phyloP scores from a whole-genome alignment of 2,113 vertebrate species.

The Neoarius graeffei region DNA sequence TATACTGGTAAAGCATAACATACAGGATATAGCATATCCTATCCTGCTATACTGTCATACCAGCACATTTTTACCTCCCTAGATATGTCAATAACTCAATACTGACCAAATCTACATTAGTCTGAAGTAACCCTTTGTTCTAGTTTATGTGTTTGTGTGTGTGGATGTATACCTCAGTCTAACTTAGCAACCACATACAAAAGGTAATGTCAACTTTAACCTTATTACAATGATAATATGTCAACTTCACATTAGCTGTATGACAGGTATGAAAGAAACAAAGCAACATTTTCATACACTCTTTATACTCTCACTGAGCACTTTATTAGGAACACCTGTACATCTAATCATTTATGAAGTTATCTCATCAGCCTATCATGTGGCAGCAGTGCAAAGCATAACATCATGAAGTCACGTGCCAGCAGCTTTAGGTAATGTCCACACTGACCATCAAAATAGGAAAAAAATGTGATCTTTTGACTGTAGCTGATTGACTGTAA shows the following conservation, averaged over 20 bases:
- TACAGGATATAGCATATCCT: not conserved
- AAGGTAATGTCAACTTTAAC: not conserved
- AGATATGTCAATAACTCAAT: not conserved
- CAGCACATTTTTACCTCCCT: not conserved
- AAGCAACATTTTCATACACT: not conserved
- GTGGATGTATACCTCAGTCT: not conserved
- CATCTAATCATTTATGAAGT: too few species aligned
- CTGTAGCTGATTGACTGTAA: too few species aligned
- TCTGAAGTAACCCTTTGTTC: not conserved
- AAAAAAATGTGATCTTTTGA: too few species aligned
- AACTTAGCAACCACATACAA: not conserved
- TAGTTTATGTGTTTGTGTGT: not conserved
- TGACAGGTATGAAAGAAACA: not conserved
- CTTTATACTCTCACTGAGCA: not conserved
- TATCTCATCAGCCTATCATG: too few species aligned
- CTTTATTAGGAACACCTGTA: not conserved
- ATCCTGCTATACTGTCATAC: not conserved
- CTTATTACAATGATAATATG: too few species aligned
- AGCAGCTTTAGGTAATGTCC: too few species aligned
- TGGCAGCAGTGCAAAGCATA: too few species aligned
- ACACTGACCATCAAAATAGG: too few species aligned
- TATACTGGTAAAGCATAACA: not conserved
- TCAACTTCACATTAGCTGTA: not conserved
- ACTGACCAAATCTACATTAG: not conserved
- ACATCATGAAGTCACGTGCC: too few species aligned